Base-by-base conservation (phyloP, 2,888 invertebrate species). In the Melieria picta region DNA sequence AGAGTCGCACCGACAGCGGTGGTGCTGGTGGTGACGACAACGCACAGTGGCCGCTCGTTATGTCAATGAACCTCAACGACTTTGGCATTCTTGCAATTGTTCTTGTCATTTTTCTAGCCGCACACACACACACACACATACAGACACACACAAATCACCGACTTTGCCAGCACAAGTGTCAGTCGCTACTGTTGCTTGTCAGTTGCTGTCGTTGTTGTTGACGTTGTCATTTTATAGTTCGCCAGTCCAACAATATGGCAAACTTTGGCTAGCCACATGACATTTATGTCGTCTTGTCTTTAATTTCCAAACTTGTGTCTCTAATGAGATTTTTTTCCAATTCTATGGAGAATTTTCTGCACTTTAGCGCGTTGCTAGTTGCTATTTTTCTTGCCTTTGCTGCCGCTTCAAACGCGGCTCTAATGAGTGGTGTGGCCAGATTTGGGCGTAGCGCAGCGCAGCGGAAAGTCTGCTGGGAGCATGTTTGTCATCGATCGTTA, bases 281-380 rank as follows among this genome's bases (percentile, higher is more conserved):
- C 57, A 13, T 57, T 57, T 57, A n/a, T 57, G 30, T 48, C 47
- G 63, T 47, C 30, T 16, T 42, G 47, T 50, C 42, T 63, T 63
- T 63, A 63, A 48, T 50, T 48, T 30, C 63, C 50, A 63, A 63
- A 63, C 42, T 50, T 30, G 63, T 63, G 11, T 30, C 30, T 63
- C 63, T 63, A 63, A 63, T 63, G 50, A 63, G 50, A 63, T 63
- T 50, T 63, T 63, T 5, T 52, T 52, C 30, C 63, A 50, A 63
- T 48, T 63, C 63, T 63, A 50, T 11, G 50, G 63, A 63, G 63
- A 48, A 48, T 63, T 48, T 50, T 50, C 6, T 63, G 30, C 50
- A 16, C 50, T 50, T 30, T 63, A 16, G 16, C 16, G 16, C 16
- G 16, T 16, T 16, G 16, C 16, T 16, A 50, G n/a, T 50, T 30